Evolutionary conservation across 1,140 invertebrate species (phyloP).

Genomic region (Anthonomus grandis): DNA sequence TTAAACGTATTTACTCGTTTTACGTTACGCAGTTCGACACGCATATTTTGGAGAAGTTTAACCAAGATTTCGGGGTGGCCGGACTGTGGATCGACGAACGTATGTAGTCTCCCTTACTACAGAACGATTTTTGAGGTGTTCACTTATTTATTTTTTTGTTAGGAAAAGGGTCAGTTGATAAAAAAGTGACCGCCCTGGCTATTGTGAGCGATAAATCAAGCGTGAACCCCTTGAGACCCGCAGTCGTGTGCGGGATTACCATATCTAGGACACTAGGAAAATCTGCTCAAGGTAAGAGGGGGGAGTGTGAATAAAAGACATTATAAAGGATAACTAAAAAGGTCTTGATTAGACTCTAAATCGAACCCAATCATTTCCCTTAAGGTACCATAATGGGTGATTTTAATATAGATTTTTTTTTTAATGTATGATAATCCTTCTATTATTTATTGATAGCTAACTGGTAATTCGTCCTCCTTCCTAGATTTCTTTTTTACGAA

Average conservation of each 20-base stretch:
- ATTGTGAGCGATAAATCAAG: conserved; percentile 49
- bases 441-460: too few relatives aligned
- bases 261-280: conserved; percentile 27
- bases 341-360: too few relatives aligned
- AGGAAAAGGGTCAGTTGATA: conserved; percentile 44
- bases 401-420: too few relatives aligned
- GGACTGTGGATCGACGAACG: conserved; percentile 36
- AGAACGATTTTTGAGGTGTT: background rate
- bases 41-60: conserved; percentile 44
- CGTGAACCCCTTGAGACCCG: conserved; percentile 32
- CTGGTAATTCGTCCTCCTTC: too few relatives aligned
- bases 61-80: conserved; percentile 43
- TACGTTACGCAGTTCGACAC: conserved; percentile 47
- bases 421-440: too few relatives aligned
- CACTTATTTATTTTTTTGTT: conserved; percentile 8
- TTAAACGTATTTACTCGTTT: conserved; percentile 45
- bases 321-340: too few relatives aligned
- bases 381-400: too few relatives aligned
- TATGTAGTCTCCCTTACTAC: too few relatives aligned
- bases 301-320: too few relatives aligned
- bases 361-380: too few relatives aligned
- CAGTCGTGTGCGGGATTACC: conserved; percentile 43
- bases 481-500: too few relatives aligned
- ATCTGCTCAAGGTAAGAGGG: conserved; percentile 11
- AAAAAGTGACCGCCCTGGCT: conserved; percentile 53